Base-by-base conservation (phyloP, 1,140 invertebrate species). In the Euglossa dilemma region DNA sequence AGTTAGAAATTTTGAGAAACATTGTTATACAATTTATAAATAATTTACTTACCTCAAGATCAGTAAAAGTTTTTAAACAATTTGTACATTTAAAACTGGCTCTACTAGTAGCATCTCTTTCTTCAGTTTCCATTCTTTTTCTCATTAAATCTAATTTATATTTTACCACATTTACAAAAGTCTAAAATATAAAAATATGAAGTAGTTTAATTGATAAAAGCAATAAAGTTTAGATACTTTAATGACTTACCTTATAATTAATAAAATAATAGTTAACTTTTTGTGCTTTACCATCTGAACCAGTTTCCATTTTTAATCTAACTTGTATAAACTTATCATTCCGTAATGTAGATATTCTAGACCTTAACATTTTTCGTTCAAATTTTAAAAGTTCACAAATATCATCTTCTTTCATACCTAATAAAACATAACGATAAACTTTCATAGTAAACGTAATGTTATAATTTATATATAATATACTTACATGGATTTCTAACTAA, bases 231-330 rank as follows among this genome's bases (percentile, higher is more conserved):
- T 9, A 66, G 11, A n/a, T 45, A 36, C 64, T 66, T 73, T 18
- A 59, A 67, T 59, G 77, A 18, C 28, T 83, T 91, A 96, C 96
- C 93, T 98, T 98, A 93, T 99, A 99, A 94, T 99, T 99, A 84
- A 99, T 99, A 91, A 98, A 99, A 93, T 99, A 99, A 94, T 99
- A 99, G 93, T 99, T 99, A 14, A 99, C 98, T 96, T 98, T 98
- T 91, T 98, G 98, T 28, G 98, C 98, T 95, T 98, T 99, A n/a
- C 98, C 98, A 95, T 99, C 98, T 6, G 96, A 95, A 47, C 98
- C 98, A 73, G 98, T 99, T 95, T 99, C 98, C 97, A 99, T 98
- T 95, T 97, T 97, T 81, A 99, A 95, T 88, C 98, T 95, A 4
- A 97, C 97, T 96, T 99, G 98, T 86, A 99, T 97, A 93, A 99